These are phyloP conservation scores for Garrulus glandarius DNA, from an alignment of 2,797 vertebrate species.

Conservation along the genomic window DNA sequence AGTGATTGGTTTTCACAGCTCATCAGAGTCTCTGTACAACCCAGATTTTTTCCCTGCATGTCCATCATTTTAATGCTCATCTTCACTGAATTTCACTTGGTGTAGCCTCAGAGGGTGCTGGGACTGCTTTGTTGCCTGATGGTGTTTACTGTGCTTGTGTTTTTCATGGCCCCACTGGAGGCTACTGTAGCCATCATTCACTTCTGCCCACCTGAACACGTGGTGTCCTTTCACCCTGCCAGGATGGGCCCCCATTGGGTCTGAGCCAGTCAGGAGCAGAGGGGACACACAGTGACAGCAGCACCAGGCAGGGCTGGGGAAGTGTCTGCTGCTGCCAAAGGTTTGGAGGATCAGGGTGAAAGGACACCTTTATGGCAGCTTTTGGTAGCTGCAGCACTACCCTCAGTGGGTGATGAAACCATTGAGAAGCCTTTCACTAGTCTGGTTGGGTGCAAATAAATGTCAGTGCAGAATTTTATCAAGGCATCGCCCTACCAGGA, in stretches of 20 bases:
- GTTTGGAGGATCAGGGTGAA: background rate
- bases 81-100: background rate
- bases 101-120: background rate
- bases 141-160: background rate
- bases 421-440: background rate
- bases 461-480: background rate
- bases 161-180: background rate
- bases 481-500: background rate
- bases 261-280: background rate
- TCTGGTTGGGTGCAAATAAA: background rate
- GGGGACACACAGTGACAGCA: background rate
- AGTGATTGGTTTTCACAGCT: background rate
- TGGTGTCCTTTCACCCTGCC: background rate
- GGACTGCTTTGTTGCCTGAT: background rate
- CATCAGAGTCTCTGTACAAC: background rate
- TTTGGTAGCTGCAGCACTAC: background rate
- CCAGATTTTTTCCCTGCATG: background rate
- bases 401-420: background rate
- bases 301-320: background rate
- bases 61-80: background rate
- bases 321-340: background rate
- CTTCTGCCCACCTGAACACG: rapidly evolving
- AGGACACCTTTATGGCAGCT: background rate
- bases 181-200: background rate
- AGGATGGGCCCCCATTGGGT: rapidly evolving